These are phyloP conservation scores for honey bee (Apis mellifera) DNA, from an alignment of 1,140 invertebrate genomes.

Conservation along the genomic window Amel_HAv3.1 CM009946.2:7053501-7054000, in stretches of 20 bases:
- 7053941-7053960: too few relatives aligned
- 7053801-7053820: constrained; percentile 7
- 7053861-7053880: too few relatives aligned
- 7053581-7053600: neutral
- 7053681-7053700: too few relatives aligned
- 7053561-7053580: neutral
- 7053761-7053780: neutral
- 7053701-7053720: neutral
- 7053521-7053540: neutral
- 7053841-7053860: neutral
- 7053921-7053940: too few relatives aligned
- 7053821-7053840: constrained; percentile 18
- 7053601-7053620: neutral
- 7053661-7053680: too few relatives aligned
- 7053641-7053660: constrained; percentile 21
- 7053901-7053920: too few relatives aligned
- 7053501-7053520: neutral
- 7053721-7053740: too few relatives aligned
- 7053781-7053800: neutral
- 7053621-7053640: neutral
- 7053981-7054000: neutral
- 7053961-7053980: neutral
- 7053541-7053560: neutral
- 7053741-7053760: too few relatives aligned
- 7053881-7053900: neutral